phyloP scores from a whole-genome alignment of 2,113 vertebrate genomes.

The Bos taurus region DNA sequence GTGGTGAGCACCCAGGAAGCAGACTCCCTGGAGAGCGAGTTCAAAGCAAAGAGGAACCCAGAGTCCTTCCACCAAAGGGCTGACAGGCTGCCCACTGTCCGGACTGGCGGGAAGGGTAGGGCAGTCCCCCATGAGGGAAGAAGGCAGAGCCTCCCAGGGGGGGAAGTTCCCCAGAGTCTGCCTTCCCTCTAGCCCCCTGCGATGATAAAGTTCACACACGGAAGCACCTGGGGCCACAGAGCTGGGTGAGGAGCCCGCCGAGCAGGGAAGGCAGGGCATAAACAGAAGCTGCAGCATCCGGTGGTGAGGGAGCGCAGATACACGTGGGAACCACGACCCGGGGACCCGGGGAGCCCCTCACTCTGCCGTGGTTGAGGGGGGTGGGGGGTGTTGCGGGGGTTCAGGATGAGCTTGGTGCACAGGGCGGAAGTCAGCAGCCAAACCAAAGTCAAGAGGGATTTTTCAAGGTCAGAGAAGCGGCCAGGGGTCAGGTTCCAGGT shows the following conservation, averaged over 20 bases:
- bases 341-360: background rate
- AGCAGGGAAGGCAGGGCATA: fast-evolving
- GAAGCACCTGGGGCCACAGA: background rate
- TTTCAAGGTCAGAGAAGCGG: background rate
- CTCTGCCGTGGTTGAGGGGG: background rate
- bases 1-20: background rate
- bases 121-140: background rate
- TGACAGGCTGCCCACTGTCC: background rate
- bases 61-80: background rate
- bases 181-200: background rate
- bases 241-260: background rate
- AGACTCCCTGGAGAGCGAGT: background rate
- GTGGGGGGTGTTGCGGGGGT: fast-evolving
- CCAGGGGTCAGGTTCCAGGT: background rate
- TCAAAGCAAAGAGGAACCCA: background rate
- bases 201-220: too few species aligned
- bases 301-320: fast-evolving
- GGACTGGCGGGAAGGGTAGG: background rate
- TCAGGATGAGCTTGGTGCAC: background rate
- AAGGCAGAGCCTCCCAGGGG: background rate
- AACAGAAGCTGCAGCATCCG: fast-evolving
- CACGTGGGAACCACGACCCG: background rate
- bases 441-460: background rate
- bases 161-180: background rate
- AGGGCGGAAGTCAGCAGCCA: background rate